Conservation (phyloP, 2,888 invertebrate species). For the Acronicta leporina region DNA sequence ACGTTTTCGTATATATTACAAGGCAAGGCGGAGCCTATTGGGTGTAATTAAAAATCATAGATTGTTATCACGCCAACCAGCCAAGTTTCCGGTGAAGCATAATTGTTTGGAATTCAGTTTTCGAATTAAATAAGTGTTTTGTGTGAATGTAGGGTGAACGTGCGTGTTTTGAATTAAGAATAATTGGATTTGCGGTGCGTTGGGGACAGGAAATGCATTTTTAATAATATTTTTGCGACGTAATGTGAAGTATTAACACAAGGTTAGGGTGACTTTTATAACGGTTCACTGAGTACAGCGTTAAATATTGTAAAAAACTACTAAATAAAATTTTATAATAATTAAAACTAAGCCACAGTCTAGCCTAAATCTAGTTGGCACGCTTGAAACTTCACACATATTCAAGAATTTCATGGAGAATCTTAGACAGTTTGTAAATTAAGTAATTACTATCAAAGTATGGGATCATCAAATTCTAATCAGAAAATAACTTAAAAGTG, state of each 20-base stretch:
- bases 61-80: slow-evolving; percentile 80
- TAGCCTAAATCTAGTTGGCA: too few species aligned
- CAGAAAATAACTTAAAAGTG: too few species aligned
- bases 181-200: slow-evolving; percentile 42
- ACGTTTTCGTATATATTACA: slow-evolving; percentile 83
- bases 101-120: slow-evolving; percentile 71
- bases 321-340: neutral
- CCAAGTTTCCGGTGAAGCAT: slow-evolving; percentile 79
- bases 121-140: slow-evolving; percentile 44
- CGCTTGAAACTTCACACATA: too few species aligned
- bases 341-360: too few species aligned
- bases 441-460: too few species aligned
- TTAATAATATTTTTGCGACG: slow-evolving; percentile 7
- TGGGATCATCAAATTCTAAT: too few species aligned
- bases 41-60: slow-evolving; percentile 83
- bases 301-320: neutral
- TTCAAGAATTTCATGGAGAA: too few species aligned
- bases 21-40: slow-evolving; percentile 78
- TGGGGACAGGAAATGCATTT: slow-evolving; percentile 24
- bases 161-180: slow-evolving; percentile 47
- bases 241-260: neutral
- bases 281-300: neutral
- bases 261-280: neutral
- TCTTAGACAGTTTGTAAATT: too few species aligned
- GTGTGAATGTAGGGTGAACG: slow-evolving; percentile 46